Conservation (phyloP, 2,113 vertebrate species). For the Ammodytes marinus region DNA sequence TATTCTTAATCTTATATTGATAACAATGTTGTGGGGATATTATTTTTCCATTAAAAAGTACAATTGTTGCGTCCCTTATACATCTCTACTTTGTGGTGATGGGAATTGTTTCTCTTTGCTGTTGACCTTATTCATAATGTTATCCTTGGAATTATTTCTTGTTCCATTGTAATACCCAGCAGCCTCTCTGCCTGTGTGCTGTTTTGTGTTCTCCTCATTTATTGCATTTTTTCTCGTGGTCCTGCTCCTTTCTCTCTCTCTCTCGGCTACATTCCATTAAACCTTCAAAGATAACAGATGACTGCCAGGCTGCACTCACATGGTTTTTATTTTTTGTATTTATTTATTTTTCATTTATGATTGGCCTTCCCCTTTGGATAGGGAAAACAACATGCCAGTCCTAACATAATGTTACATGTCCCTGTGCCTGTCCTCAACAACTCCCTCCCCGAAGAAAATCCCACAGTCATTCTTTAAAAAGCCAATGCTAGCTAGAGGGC, state of each 20-base stretch:
- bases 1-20: no score
- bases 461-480: constrained; percentile 74
- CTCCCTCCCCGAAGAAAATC: constrained; percentile 42
- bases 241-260: constrained; percentile 4
- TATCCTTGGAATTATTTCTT: constrained; percentile 36
- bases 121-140: constrained; percentile 53
- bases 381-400: constrained; percentile 55
- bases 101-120: constrained; percentile 10
- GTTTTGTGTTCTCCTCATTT: constrained; percentile 34
- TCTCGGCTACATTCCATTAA: constrained; percentile 77
- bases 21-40: no score
- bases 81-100: constrained; percentile 46
- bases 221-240: constrained; percentile 11
- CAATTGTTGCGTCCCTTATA: constrained; percentile 1
- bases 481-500: constrained; percentile 67
- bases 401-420: constrained; percentile 75
- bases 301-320: constrained; percentile 55
- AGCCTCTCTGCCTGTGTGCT: constrained; percentile 33
- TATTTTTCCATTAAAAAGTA: no score
- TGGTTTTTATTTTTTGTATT: constrained; percentile 54
- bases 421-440: constrained; percentile 61
- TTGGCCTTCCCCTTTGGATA: constrained; percentile 60
- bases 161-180: constrained; percentile 37
- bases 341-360: constrained; percentile 75
- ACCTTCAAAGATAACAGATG: constrained; percentile 80